Conservation (phyloP, 2,888 invertebrate species). For the Netelia melanura region DNA sequence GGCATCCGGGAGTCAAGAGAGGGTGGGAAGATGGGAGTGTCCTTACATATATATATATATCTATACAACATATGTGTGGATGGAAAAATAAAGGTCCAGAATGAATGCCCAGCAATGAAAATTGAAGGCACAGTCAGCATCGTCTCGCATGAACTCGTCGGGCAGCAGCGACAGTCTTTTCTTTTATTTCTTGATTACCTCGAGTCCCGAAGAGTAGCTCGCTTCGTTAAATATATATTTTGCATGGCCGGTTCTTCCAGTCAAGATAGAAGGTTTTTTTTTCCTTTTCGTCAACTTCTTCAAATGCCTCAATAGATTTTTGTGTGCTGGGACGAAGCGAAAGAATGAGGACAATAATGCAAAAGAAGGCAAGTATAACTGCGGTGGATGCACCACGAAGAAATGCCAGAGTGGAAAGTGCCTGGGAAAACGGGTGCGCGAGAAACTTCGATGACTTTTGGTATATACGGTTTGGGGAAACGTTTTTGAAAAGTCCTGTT, state of each 20-base stretch:
- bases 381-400: slow-evolving; percentile 10
- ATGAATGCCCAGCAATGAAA: slow-evolving; percentile 46
- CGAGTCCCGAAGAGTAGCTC: neutral
- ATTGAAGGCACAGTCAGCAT: slow-evolving; percentile 36
- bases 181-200: slow-evolving; percentile 43
- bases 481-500: slow-evolving; percentile 17
- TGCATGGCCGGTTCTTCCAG: slow-evolving; percentile 24
- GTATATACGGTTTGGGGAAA: slow-evolving; percentile 22
- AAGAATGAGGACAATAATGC: neutral
- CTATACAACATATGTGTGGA: neutral
- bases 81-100: slow-evolving; percentile 11
- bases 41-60: slow-evolving; percentile 3
- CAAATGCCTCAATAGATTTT: slow-evolving; percentile 35
- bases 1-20: neutral
- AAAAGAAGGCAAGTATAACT: slow-evolving; percentile 2
- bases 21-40: neutral
- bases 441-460: slow-evolving; percentile 44
- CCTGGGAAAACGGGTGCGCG: slow-evolving; percentile 11
- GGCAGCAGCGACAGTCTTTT: slow-evolving; percentile 6
- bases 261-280: slow-evolving; percentile 13
- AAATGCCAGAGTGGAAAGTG: slow-evolving; percentile 50
- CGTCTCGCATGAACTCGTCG: neutral
- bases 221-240: slow-evolving; percentile 48
- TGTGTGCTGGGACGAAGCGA: slow-evolving; percentile 10
- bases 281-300: slow-evolving; percentile 14